Conservation (phyloP, 2,888 invertebrate genomes). For the Onthophagus sagittarius region DNA sequence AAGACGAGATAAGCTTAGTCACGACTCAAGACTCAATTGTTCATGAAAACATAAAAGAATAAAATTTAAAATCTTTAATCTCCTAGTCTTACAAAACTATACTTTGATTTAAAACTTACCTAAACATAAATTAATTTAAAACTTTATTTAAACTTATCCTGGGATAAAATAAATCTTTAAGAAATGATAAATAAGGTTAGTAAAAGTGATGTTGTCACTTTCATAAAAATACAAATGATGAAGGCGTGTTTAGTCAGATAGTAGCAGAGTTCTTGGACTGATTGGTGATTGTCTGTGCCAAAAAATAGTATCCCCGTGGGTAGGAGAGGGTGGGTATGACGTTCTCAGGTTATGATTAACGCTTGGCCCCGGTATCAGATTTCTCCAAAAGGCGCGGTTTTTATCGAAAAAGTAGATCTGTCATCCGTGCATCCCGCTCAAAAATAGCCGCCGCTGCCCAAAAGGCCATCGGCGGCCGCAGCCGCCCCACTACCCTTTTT, state of each 20-base stretch:
- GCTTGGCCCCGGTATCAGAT: slow-evolving; percentile 36
- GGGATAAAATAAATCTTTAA: neutral
- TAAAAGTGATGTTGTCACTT: neutral
- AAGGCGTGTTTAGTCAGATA: neutral
- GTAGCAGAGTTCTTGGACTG: neutral
- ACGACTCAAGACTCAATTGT: too few relatives aligned
- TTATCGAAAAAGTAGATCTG: slow-evolving; percentile 45
- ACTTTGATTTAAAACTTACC: too few relatives aligned
- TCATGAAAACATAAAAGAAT: too few relatives aligned
- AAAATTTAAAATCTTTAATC: too few relatives aligned
- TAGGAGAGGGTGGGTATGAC: neutral
- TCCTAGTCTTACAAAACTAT: too few relatives aligned
- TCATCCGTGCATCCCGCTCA: slow-evolving; percentile 48
- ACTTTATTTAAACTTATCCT: too few relatives aligned
- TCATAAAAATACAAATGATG: neutral
- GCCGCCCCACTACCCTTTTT: slow-evolving; percentile 4
- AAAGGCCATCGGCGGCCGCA: slow-evolving; percentile 48
- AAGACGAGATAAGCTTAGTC: too few relatives aligned
- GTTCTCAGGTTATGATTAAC: neutral
- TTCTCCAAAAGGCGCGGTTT: slow-evolving; percentile 47
- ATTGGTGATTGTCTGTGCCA: neutral
- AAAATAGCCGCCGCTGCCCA: slow-evolving; percentile 53
- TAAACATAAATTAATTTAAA: too few relatives aligned
- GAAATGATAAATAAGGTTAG: neutral
- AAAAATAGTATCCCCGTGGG: neutral